These are phyloP conservation scores for Hybos culiciformis DNA, from an alignment of 2,888 invertebrate species.

Conservation along the genomic window DNA sequence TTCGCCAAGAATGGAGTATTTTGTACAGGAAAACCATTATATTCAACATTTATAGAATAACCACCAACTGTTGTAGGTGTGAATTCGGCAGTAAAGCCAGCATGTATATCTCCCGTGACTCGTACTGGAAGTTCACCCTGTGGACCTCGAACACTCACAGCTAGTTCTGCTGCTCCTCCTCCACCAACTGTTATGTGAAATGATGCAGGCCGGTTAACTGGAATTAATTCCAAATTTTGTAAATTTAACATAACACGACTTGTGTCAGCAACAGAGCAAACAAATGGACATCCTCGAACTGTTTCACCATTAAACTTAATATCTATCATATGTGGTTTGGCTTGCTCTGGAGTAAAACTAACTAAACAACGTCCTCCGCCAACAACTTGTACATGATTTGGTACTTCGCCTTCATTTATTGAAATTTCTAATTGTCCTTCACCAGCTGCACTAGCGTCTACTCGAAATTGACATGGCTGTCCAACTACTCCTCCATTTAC, in stretches of 20 bases:
- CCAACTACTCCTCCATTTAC: constrained; percentile 89
- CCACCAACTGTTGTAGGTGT: constrained; percentile 88
- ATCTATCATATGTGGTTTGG: constrained; percentile 84
- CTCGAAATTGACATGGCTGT: constrained; percentile 92
- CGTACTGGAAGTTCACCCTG: constrained; percentile 74
- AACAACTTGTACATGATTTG: constrained; percentile 94
- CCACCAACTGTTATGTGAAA: constrained; percentile 65
- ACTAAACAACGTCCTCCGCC: constrained; percentile 90
- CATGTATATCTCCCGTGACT: constrained; percentile 75
- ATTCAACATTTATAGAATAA: constrained; percentile 79
- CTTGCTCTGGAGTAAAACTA: constrained; percentile 83
- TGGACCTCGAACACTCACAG: constrained; percentile 81
- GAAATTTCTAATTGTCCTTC: constrained; percentile 99
- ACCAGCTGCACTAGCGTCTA: constrained; percentile 96
- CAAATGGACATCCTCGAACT: constrained; percentile 80
- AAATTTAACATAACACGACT: constrained; percentile 60
- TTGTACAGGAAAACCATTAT: constrained; percentile 76
- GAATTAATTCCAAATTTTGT: constrained; percentile 66
- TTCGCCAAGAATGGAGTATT: constrained; percentile 84
- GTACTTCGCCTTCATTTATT: constrained; percentile 97
- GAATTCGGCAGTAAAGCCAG: constrained; percentile 82
- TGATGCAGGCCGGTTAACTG: constrained; percentile 65
- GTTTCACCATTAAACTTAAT: constrained; percentile 94
- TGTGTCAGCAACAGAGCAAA: constrained; percentile 71
- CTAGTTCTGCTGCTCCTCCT: constrained; percentile 64